phyloP scores from a whole-genome alignment of 1,140 invertebrate genomes.

The Drosophila arawakana region DNA sequence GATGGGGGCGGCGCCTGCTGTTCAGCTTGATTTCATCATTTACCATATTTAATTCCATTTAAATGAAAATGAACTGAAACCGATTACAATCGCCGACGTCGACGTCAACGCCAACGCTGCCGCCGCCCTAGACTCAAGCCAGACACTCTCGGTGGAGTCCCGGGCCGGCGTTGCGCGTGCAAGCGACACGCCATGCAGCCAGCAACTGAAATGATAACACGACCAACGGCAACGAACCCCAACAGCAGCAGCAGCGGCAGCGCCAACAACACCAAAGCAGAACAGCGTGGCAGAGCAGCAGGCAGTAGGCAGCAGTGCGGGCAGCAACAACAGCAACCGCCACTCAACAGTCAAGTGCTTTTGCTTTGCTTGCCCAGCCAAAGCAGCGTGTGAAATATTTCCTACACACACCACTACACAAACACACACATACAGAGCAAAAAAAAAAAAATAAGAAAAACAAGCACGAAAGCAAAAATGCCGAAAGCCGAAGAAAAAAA shows the following conservation, averaged over 20 bases:
- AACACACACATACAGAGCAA: slow-evolving; percentile 6
- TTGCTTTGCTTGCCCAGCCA: slow-evolving; percentile 73
- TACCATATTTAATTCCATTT: slow-evolving; percentile 83
- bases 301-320: slow-evolving; percentile 22
- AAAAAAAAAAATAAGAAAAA: slow-evolving; percentile 8
- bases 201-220: slow-evolving; percentile 74
- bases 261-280: slow-evolving; percentile 1
- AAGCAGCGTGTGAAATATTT: slow-evolving; percentile 82
- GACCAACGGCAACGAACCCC: slow-evolving; percentile 53
- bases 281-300: slow-evolving; percentile 23
- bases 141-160: slow-evolving; percentile 47
- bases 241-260: slow-evolving; percentile 13
- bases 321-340: slow-evolving; percentile 51
- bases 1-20: slow-evolving; percentile 14
- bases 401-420: slow-evolving; percentile 49
- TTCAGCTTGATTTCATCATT: slow-evolving; percentile 76
- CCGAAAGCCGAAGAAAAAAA: slow-evolving; percentile 38
- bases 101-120: background rate
- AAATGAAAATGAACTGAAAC: slow-evolving; percentile 83
- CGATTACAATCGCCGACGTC: slow-evolving; percentile 65
- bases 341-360: slow-evolving; percentile 80
- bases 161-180: slow-evolving; percentile 32
- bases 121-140: slow-evolving; percentile 55
- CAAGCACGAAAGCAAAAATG: slow-evolving; percentile 15
- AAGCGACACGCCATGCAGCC: slow-evolving; percentile 60